phyloP scores from a whole-genome alignment of 2,797 vertebrate genomes.

The Bradypus variegatus region DNA sequence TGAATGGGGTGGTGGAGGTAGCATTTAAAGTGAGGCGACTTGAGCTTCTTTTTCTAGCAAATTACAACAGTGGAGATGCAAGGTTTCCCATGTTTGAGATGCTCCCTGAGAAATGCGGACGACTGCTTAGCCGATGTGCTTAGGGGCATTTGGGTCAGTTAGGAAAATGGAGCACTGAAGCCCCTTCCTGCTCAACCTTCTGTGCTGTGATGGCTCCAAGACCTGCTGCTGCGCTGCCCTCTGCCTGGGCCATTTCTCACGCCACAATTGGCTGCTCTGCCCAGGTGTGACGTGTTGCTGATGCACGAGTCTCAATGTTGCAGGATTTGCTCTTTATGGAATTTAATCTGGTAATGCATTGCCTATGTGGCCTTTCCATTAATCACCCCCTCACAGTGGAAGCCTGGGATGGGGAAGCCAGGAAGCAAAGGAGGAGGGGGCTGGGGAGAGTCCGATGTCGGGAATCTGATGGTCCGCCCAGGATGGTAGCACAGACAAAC shows the following conservation, averaged over 20 bases:
- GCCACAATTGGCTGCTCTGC: not conserved
- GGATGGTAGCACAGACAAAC: not conserved
- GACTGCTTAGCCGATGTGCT: not conserved
- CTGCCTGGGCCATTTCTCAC: not conserved
- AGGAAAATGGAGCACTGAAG: not conserved
- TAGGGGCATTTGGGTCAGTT: not conserved
- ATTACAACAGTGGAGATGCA: not conserved
- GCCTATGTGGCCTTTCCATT: conserved; percentile 14
- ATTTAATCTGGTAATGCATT: conserved; percentile 48
- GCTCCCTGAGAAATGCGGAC: not conserved
- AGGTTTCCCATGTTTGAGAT: not conserved
- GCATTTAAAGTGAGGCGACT: not conserved
- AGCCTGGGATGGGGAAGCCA: not conserved
- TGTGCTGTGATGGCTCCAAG: not conserved
- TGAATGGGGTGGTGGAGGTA: not conserved
- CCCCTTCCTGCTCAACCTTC: not conserved
- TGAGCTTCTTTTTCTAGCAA: not conserved
- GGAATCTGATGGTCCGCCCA: not conserved
- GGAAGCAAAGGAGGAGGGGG: not conserved
- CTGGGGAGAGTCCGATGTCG: not conserved
- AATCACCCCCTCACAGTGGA: conserved; percentile 6
- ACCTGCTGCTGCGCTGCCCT: not conserved
- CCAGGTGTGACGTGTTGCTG: conserved; percentile 21
- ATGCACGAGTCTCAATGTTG: not conserved
- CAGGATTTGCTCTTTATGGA: conserved; percentile 11